Conservation (phyloP, 2,888 invertebrate genomes). For the Pomacea canaliculata region DNA sequence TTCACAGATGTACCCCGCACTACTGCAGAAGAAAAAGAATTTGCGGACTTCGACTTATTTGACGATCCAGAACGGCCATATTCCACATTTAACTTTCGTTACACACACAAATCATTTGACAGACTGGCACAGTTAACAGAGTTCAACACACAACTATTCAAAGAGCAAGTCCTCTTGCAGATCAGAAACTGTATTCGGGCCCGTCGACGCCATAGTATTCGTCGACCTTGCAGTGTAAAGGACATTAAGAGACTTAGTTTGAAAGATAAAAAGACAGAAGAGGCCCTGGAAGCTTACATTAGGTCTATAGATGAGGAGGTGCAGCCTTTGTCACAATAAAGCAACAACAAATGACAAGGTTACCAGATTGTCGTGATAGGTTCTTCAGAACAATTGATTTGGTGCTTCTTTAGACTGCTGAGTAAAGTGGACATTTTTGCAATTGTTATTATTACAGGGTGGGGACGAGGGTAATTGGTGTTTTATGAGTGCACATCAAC, state of each 20-base stretch:
- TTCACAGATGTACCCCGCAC: conserved; percentile 42
- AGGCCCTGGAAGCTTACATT: conserved; percentile 33
- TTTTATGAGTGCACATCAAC: too few species aligned
- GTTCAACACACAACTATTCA: conserved; percentile 68
- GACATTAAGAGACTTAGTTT: conserved; percentile 52
- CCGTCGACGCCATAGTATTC: conserved; percentile 43
- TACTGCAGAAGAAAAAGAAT: conserved; percentile 69
- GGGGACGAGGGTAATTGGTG: too few species aligned
- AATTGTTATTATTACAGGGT: too few species aligned
- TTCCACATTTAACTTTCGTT: conserved; percentile 71
- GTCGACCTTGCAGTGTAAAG: conserved; percentile 50
- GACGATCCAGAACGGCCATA: conserved; percentile 69
- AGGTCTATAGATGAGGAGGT: conserved; percentile 27
- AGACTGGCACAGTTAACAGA: conserved; percentile 69
- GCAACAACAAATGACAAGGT: not conserved
- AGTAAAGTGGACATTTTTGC: too few species aligned
- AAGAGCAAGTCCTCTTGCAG: conserved; percentile 64
- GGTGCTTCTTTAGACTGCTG: too few species aligned
- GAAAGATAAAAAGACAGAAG: conserved; percentile 38
- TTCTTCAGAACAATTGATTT: too few species aligned
- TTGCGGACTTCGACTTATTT: conserved; percentile 70
- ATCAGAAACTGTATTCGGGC: conserved; percentile 61
- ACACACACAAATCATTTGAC: conserved; percentile 68
- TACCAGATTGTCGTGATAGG: too few species aligned
- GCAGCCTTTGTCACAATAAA: conserved; percentile 23